Base-by-base conservation (phyloP, 2,888 invertebrate species). In the Cheilosia urbana region DNA sequence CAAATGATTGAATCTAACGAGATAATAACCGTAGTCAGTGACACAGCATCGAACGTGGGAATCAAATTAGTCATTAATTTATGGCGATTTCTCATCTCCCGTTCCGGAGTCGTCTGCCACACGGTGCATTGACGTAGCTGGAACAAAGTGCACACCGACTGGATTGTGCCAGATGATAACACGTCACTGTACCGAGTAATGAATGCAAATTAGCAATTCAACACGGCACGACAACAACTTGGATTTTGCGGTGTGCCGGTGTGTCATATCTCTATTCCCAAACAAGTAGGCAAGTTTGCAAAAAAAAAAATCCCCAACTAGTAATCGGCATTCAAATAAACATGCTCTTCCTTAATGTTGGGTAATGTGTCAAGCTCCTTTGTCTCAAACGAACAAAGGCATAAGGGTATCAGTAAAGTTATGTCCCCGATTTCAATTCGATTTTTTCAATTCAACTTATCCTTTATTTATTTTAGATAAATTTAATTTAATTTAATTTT, bases 161-260 rank as follows among this genome's bases (percentile, higher is more conserved):
- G 71, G 65, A 65, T 65, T 65, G 51, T 63, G 30, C n/a, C 49
- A 69, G 42, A 49, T 76, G 66, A 53, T 53, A 40, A 42, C 15
- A 81, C 76, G 69, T 77, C 77, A 71, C 51, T 58, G 40, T 51
- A 57, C 24, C 82, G 47, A 66, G 65, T 71, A 77, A 65, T 72
- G 77, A 58, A 82, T 77, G 51, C 53, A 77, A 82, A 82, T 77
- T 82, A 77, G 9, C 13, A 51, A 69, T 62, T 65, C 24, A 58
- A 30, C 57, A 27, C 11, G 45, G 47, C 58, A 60, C 58, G 57
- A 51, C 34, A 76, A n/a, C 34, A 55, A 24, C 0, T 40, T n/a
- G 6, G 4, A 63, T 49, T 34, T 47, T 34, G 51, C 62, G 72
- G 53, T 30, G 30, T 21, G 55, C 5, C 34, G 62, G 53, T 62